Conservation (phyloP, 2,888 invertebrate genomes). For the Ophion ventricosus region DNA sequence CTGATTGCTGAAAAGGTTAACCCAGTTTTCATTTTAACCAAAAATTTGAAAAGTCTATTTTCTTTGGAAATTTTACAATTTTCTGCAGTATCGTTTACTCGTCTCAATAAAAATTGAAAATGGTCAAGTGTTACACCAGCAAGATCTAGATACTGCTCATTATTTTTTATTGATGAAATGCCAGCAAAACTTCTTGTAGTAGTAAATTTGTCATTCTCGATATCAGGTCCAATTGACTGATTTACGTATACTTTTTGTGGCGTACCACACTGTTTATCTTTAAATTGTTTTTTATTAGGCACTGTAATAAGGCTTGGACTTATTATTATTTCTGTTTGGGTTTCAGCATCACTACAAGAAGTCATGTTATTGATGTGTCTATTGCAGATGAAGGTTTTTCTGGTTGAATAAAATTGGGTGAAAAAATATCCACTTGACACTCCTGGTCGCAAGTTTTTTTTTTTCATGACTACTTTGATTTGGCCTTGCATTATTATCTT, state of each 20-base stretch:
- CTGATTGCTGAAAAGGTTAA: conserved; percentile 67
- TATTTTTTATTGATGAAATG: conserved; percentile 56
- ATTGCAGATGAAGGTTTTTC: conserved; percentile 57
- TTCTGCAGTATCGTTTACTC: conserved; percentile 30
- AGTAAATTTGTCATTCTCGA: conserved; percentile 15
- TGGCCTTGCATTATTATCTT: conserved; percentile 19
- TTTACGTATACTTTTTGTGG: conserved; percentile 47
- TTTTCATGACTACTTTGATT: conserved; percentile 17
- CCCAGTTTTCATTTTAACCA: conserved; percentile 68
- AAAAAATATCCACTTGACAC: conserved; percentile 60
- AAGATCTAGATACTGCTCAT: conserved; percentile 59
- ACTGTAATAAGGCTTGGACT: conserved; percentile 13
- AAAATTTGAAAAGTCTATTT: conserved; percentile 67
- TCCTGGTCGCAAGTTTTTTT: conserved; percentile 41
- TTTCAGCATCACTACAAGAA: conserved; percentile 52
- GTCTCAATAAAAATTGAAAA: conserved; percentile 60
- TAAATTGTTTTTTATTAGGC: conserved; percentile 48
- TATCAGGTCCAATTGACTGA: conserved; percentile 44
- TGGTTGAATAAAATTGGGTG: conserved; percentile 22
- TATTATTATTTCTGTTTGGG: conserved; percentile 55
- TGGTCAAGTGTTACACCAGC: conserved; percentile 54
- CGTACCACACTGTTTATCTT: conserved; percentile 52
- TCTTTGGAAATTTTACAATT: conserved; percentile 57
- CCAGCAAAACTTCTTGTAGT: conserved; percentile 57
- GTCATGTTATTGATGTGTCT: conserved; percentile 48